Conservation (phyloP, 2,888 invertebrate species). For the Yponomeuta plumbellus region DNA sequence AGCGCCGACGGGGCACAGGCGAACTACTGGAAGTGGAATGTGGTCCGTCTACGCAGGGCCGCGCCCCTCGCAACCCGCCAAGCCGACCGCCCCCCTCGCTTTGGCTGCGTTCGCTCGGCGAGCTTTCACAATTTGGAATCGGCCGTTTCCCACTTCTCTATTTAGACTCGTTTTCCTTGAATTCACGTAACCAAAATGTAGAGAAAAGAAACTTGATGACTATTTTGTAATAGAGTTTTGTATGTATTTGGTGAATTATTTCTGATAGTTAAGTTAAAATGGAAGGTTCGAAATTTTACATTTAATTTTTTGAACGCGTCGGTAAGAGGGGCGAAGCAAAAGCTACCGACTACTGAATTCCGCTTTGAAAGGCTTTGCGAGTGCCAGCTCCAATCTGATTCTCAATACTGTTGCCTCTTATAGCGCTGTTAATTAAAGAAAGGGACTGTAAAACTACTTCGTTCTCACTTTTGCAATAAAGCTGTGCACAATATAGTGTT, state of each 20-base stretch:
- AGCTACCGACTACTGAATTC: constrained; percentile 16
- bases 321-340: neutral
- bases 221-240: too few species aligned
- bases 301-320: constrained; percentile 7
- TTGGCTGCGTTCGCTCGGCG: constrained; percentile 58
- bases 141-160: neutral
- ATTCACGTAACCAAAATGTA: too few species aligned
- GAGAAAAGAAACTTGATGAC: too few species aligned
- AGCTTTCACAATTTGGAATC: constrained; percentile 35
- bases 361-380: constrained; percentile 11
- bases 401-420: neutral
- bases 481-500: too few species aligned
- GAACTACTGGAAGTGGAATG: constrained; percentile 75
- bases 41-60: constrained; percentile 65
- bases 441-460: too few species aligned
- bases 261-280: neutral
- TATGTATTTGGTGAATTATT: neutral
- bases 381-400: neutral
- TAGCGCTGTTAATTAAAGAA: too few species aligned
- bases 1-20: constrained; percentile 58
- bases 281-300: neutral
- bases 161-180: too few species aligned
- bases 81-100: constrained; percentile 28
- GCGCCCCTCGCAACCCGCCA: constrained; percentile 35
- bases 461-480: too few species aligned